Evolutionary conservation across 2,888 invertebrate genomes (phyloP), one percentile per base, ranked within the genome.

Genomic region (Nephrotoma appendiculata): DNA sequence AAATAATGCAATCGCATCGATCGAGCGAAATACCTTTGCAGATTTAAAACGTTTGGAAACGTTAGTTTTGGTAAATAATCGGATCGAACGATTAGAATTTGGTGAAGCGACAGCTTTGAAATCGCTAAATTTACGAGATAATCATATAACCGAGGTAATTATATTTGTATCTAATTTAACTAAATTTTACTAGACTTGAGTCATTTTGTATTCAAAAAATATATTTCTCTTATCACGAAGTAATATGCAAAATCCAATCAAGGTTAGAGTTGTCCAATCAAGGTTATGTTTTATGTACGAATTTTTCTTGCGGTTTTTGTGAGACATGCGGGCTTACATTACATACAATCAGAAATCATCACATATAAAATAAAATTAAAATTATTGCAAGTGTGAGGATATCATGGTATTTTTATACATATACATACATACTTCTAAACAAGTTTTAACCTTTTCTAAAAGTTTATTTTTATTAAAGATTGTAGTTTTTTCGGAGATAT

Each of bases 141-240:
- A 91, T 88, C 88, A 88, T 52, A 87, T 91, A 6, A 88, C 87
- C 48, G 88, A 90, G 91, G 52, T 85, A 87, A 89, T 89, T 83
- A 41, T 48, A 12, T 48, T 41, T 83, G 7, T 83, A 9, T 19
- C 9, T 41, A 52, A 52, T 52, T 15, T 52, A 15, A n/a, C 15
- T 15, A 52, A 6, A 48, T 89, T 4, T 85, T 41, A 11, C 12
- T 57, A 86, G 41, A 71, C 12, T 12, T 85, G 7, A 44, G 6
- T 44, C 15, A 5, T 57, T n/a, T 43, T 31, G 31, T 31, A 31
- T 31, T 31, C 1, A 31, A 31, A 31, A 31, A 31, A 7, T 84
- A 19, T 19, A 19, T 5, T 19, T n/a, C 19, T 52, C 52, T 52
- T 52, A 52, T 52, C 52, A 52, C 44, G 6, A 15, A 52, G 52